phyloP scores from a whole-genome alignment of 2,888 invertebrate species.

The Crossocerus cetratus region DNA sequence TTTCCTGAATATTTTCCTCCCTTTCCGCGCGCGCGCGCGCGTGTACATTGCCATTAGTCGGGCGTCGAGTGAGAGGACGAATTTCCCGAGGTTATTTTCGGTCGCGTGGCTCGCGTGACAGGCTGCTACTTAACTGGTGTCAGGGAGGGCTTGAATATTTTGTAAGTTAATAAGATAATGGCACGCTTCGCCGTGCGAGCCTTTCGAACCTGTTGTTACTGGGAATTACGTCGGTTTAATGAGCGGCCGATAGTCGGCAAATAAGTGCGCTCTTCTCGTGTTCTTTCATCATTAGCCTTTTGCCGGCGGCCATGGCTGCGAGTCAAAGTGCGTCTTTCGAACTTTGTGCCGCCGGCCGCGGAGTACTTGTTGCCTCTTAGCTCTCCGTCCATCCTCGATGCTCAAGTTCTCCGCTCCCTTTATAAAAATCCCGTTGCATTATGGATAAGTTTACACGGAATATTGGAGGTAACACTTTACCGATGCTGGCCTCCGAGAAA shows the following conservation, averaged over 20 bases:
- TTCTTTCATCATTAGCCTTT: too few species aligned
- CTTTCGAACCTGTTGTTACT: too few species aligned
- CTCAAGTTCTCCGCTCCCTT: constrained; percentile 5
- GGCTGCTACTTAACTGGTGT: not conserved
- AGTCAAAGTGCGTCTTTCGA: too few species aligned
- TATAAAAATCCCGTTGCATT: constrained; percentile 21
- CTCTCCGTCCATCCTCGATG: not conserved
- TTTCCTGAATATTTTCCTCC: too few species aligned
- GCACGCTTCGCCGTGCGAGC: not conserved
- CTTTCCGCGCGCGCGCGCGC: too few species aligned
- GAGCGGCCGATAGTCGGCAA: too few species aligned
- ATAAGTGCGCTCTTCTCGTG: too few species aligned
- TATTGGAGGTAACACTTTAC: constrained; percentile 26
- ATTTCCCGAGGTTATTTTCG: too few species aligned
- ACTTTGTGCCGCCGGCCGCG: not conserved
- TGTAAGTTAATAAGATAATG: constrained; percentile 6
- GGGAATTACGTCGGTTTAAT: too few species aligned
- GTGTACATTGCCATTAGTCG: too few species aligned
- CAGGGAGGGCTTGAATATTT: not conserved
- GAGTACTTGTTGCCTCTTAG: not conserved
- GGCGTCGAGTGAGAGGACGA: too few species aligned
- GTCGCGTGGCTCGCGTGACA: not conserved
- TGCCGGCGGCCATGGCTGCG: too few species aligned
- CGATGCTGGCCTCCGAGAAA: constrained; percentile 14
- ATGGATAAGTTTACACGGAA: constrained; percentile 11